Base-by-base conservation (phyloP, 2,113 vertebrate species). In the Murina feae region DNA sequence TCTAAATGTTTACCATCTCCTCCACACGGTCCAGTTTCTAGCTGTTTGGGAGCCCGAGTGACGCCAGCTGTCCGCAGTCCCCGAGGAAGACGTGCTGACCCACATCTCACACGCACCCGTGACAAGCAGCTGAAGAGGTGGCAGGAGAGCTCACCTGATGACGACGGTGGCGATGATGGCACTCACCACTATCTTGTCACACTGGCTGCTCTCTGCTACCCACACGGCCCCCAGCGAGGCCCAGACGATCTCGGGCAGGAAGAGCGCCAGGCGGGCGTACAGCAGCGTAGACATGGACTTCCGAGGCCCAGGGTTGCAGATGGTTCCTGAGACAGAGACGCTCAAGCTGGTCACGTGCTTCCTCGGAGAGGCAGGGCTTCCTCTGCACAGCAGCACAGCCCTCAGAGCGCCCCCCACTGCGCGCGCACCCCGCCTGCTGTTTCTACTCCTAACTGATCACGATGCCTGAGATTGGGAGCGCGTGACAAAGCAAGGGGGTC, bases 231-330 rank as follows among this genome's bases (percentile, higher is more conserved):
- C 99, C 30, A 99, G 91, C 47, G 99, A 97, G 9, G 99, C 99
- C 99, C 99, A 99, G 82, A 99, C 96, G 78, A 99, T 97, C 96
- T 99, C 99, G 2, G 99, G 99, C 42, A 99, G 7, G 81, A 98
- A 99, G 16, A 99, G 99, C 1, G 99, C 65, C 0, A 99, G 98
- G 0, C 99, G 99, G 85, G 99, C 30, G 89, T 99, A 99, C 42
- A 99, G 98, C 85, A 99, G 98, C 2, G 98, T 98, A 2, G 99
- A 98, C 98, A 99, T 99, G 25, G 99, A 99, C 94, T 99, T 99
- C 58, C 99, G 98, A 0, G 99, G 99, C 9, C 99, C 99, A 0
- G 99, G 98, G 95, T 99, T 99, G 55, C 99, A 99, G 55, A 99
- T 99, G 8, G 99, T 99, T 92, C 99, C 99, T 99, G 97, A 49